A percentile compares a stretch with the other conserved stretches of the same genome.
Conservation (phyloP, 2,113 vertebrate genomes). For the Stomatorhinus ivindoensis region DNA sequence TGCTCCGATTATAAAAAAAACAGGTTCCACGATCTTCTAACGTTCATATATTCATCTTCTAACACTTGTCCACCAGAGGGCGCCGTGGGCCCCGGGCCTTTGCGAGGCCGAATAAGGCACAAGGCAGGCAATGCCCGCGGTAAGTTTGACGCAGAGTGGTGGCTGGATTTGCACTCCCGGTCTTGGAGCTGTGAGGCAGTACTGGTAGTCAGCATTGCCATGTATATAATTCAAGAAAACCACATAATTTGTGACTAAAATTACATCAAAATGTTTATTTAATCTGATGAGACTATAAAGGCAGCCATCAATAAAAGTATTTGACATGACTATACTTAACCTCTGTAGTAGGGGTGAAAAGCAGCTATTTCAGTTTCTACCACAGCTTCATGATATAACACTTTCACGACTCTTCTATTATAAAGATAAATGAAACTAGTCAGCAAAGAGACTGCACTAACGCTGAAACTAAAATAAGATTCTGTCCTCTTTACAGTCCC, state of each 20-base stretch:
- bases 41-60: background rate
- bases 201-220: background rate
- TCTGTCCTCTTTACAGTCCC: background rate
- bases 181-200: background rate
- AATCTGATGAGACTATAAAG: background rate
- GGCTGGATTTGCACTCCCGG: background rate
- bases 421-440: background rate
- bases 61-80: background rate
- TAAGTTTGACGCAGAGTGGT: background rate
- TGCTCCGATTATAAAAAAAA: background rate
- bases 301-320: background rate
- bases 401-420: background rate
- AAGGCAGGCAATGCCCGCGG: background rate
- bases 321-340: background rate
- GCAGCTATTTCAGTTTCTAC: background rate
- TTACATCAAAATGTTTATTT: background rate
- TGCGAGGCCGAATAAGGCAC: background rate
- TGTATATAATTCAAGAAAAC: background rate
- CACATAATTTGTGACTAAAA: background rate
- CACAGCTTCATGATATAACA: background rate
- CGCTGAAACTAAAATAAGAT: background rate
- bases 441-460: background rate
- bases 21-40: background rate
- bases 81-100: background rate
- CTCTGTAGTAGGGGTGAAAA: background rate